These are phyloP conservation scores for Acleris literana DNA, from an alignment of 2,888 invertebrate genomes.

Conservation along the genomic window DNA sequence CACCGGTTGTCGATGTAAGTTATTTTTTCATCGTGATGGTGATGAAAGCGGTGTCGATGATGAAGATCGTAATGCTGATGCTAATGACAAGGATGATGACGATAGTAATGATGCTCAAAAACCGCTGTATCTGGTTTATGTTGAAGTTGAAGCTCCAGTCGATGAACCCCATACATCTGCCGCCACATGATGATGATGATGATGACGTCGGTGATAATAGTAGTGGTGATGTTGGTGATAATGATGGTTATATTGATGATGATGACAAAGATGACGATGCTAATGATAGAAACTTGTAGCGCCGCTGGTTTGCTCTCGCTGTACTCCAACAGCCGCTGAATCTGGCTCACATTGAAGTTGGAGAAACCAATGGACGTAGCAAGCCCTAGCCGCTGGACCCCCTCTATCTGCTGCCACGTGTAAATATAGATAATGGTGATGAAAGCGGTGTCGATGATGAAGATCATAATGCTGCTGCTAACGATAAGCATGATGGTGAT, in stretches of 20 bases:
- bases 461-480: no score
- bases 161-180: no score
- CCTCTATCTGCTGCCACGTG: constrained; percentile 89
- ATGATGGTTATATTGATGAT: background rate
- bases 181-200: background rate
- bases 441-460: no score
- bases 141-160: no score
- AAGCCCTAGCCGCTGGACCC: constrained; percentile 85
- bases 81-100: no score
- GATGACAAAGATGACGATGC: background rate
- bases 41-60: no score
- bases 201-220: background rate
- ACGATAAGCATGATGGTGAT: no score
- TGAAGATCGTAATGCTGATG: no score
- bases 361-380: constrained; percentile 87
- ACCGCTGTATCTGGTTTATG: no score
- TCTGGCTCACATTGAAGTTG: constrained; percentile 90
- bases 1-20: no score
- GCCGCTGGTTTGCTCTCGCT: constrained; percentile 84
- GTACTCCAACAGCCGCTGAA: constrained; percentile 85
- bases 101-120: no score
- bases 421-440: constrained; percentile 45
- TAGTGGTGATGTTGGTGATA: background rate
- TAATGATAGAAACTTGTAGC: constrained; percentile 68
- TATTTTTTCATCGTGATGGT: no score